phyloP scores from a whole-genome alignment of 2,888 invertebrate species.

The Meganola albula region DNA sequence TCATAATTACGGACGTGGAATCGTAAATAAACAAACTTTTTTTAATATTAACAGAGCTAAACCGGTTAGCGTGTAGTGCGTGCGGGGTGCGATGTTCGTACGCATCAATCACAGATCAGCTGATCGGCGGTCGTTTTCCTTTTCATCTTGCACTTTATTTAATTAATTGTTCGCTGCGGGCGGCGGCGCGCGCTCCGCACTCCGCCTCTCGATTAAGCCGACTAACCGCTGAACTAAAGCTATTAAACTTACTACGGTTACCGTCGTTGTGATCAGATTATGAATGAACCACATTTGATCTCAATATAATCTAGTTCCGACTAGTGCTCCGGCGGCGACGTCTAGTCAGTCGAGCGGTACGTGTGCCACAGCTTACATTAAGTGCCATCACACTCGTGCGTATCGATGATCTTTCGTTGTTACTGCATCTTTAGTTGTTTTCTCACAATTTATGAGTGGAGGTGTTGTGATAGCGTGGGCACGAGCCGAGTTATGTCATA shows the following conservation, averaged over 20 bases:
- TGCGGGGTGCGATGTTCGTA: conserved; percentile 40
- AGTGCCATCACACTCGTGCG: conserved; percentile 29
- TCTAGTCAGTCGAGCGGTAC: conserved; percentile 25
- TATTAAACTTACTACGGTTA: conserved; percentile 39
- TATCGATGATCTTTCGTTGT: conserved; percentile 35
- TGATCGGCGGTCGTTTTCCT: conserved; percentile 63
- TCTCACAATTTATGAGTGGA: conserved; percentile 35
- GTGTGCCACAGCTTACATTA: conserved; percentile 27
- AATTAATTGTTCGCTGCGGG: conserved; percentile 66
- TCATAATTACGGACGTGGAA: conserved; percentile 33
- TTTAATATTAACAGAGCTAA: conserved; percentile 51
- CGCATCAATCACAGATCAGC: conserved; percentile 69
- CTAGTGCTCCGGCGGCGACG: conserved; percentile 24
- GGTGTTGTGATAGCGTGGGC: conserved; percentile 40
- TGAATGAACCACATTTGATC: conserved; percentile 54
- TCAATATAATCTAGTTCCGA: conserved; percentile 40
- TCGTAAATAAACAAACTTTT: conserved; percentile 43
- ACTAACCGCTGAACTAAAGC: conserved; percentile 43
- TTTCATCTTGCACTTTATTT: conserved; percentile 66
- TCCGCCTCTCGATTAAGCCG: conserved; percentile 24
- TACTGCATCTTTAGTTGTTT: conserved; percentile 42
- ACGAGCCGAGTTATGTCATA: conserved; percentile 53
- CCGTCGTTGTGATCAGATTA: conserved; percentile 46
- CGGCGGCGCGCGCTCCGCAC: conserved; percentile 44
- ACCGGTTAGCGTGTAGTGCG: conserved; percentile 53